phyloP scores from a whole-genome alignment of 1,140 invertebrate genomes.

The Orius insidiosus region DNA sequence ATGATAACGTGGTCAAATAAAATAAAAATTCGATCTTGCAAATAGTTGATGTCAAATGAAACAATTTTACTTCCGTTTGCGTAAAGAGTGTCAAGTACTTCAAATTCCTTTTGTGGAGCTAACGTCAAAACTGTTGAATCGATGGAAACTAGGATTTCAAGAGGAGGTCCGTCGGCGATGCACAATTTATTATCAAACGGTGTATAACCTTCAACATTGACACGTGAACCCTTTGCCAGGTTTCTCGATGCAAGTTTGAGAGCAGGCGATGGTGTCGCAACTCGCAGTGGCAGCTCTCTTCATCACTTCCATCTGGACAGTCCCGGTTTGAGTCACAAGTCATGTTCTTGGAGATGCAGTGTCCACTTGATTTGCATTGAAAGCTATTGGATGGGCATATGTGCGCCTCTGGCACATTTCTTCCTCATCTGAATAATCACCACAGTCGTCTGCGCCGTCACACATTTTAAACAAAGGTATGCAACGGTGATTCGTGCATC shows the following conservation, averaged over 20 bases:
- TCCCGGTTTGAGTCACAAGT: conserved; percentile 41
- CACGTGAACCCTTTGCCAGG: conserved; percentile 4
- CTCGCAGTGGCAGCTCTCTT: conserved; percentile 30
- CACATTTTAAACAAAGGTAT: conserved; percentile 29
- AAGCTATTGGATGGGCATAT: background rate
- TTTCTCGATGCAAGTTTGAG: conserved; percentile 15
- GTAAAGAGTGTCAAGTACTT: too few species aligned
- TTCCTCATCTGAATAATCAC: conserved; percentile 33
- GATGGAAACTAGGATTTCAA: too few species aligned
- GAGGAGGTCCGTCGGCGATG: conserved; percentile 36
- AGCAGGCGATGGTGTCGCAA: conserved; percentile 9
- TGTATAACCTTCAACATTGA: conserved; percentile 19
- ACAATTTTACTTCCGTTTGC: too few species aligned
- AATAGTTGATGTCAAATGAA: too few species aligned
- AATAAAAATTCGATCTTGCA: too few species aligned
- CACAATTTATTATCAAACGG: conserved; percentile 27
- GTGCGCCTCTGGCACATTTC: conserved; percentile 3
- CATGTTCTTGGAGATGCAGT: background rate
- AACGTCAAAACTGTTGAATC: too few species aligned
- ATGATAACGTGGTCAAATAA: too few species aligned
- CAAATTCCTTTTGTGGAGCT: too few species aligned
- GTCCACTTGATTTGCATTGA: background rate
- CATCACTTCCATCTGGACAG: conserved; percentile 43
- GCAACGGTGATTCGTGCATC: conserved; percentile 31
- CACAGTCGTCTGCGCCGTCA: conserved; percentile 32